Conservation (phyloP, 2,888 invertebrate genomes). For the Junonia oenone region DNA sequence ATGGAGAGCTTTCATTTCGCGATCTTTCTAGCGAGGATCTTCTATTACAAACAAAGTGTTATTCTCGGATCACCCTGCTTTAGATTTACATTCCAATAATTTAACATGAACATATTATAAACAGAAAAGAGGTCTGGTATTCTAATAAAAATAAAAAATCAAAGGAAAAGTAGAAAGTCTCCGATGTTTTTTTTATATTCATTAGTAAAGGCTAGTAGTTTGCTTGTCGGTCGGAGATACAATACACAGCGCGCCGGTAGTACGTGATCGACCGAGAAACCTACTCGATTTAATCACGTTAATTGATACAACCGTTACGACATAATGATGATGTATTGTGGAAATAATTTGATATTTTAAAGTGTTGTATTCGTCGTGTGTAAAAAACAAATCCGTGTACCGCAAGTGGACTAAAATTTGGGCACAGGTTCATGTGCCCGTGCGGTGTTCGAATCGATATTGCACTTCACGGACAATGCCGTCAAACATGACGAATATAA, state of each 20-base stretch:
- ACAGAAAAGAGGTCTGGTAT: not conserved
- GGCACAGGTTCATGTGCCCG: conserved; percentile 26
- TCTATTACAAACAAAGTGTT: not conserved
- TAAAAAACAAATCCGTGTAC: conserved; percentile 47
- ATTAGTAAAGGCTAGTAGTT: conserved; percentile 27
- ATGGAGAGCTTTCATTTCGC: conserved; percentile 37
- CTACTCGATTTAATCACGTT: conserved; percentile 68
- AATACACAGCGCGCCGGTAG: conserved; percentile 29
- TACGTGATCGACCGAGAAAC: conserved; percentile 65
- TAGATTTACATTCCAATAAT: not conserved
- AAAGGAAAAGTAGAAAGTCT: conserved; percentile 16
- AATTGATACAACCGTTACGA: conserved; percentile 73
- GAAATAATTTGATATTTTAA: conserved; percentile 71
- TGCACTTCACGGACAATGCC: conserved; percentile 54
- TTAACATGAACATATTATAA: not conserved
- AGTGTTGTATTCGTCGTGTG: conserved; percentile 48
- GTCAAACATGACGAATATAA: conserved; percentile 58
- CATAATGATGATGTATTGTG: conserved; percentile 70
- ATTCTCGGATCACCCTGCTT: not conserved
- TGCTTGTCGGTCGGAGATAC: conserved; percentile 20
- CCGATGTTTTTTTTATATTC: conserved; percentile 16
- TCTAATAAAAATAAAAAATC: not conserved
- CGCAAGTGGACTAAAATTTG: conserved; percentile 41
- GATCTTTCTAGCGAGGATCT: conserved; percentile 23
- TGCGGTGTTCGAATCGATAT: conserved; percentile 40